Conservation (phyloP, 2,888 invertebrate genomes). For the Diaprepes abbreviatus region DNA sequence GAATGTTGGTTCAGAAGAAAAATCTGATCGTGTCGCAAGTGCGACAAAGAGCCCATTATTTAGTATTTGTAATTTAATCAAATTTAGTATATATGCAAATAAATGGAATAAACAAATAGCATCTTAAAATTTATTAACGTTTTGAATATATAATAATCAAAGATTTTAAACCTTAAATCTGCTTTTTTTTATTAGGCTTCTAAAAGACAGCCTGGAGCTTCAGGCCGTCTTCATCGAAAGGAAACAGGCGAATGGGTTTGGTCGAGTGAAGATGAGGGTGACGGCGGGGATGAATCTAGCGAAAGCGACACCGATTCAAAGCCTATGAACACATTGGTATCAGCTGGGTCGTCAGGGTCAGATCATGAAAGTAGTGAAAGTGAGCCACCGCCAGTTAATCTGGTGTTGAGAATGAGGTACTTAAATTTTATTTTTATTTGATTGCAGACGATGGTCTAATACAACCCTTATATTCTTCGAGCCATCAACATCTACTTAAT, state of each 20-base stretch:
- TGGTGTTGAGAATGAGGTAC: slow-evolving; percentile 90
- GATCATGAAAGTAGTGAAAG: slow-evolving; percentile 67
- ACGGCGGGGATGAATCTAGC: slow-evolving; percentile 77
- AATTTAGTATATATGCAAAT: too few relatives aligned
- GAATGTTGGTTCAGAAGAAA: too few relatives aligned
- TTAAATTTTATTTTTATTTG: neutral
- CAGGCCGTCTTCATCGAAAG: slow-evolving; percentile 89
- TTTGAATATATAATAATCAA: too few relatives aligned
- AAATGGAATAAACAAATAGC: too few relatives aligned
- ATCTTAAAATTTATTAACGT: too few relatives aligned
- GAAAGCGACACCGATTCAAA: slow-evolving; percentile 70
- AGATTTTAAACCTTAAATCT: too few relatives aligned
- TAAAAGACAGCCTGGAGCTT: slow-evolving; percentile 88
- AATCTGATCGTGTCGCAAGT: too few relatives aligned
- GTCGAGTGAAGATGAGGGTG: slow-evolving; percentile 93
- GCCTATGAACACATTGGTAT: slow-evolving; percentile 67
- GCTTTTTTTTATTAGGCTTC: slow-evolving; percentile 70
- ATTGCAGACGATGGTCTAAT: too few relatives aligned
- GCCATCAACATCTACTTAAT: too few relatives aligned
- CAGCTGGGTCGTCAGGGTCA: slow-evolving; percentile 65
- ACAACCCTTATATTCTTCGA: too few relatives aligned
- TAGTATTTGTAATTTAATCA: too few relatives aligned
- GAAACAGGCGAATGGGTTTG: slow-evolving; percentile 99
- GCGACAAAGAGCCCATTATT: too few relatives aligned
- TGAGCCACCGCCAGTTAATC: slow-evolving; percentile 74